Base-by-base conservation (phyloP, 2,113 vertebrate species). In the Perccottus glenii region DNA sequence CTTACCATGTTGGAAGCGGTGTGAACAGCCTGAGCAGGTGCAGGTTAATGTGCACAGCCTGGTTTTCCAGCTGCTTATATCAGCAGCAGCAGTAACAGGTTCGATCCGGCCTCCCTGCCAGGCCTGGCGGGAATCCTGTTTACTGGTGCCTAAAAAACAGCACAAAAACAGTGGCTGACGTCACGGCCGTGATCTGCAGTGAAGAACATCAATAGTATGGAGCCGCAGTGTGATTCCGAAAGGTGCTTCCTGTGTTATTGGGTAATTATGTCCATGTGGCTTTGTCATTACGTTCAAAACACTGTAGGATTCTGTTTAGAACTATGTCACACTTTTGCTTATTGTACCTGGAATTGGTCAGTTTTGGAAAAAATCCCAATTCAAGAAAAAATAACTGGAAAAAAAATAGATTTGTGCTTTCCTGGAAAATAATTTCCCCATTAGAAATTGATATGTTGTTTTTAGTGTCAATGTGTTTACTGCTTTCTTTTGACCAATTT, bases 61-160 rank as follows among this genome's bases (percentile, higher is more conserved):
- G 19, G 77, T 90, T 90, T 55, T 55, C 67, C 72, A 53, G 59
- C 60, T 76, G 56, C 60, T 58, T 58, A 42, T 58, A 86, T 77
- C 81, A 72, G 70, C 75, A 69, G 78, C 61, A 19, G 55, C 43
- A 52, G 44, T 19, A 61, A 51, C 46, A 3, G 7, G 36, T 88
- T 93, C 89, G 83, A 92, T 91, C 77, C 38, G 36, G 63, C 71
- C 87, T 72, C 78, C 87, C 73, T 50, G 59, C 36, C 73, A 64
- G 56, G 76, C 83, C 84, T 70, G 67, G 85, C 75, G 57, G 78
- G 70, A 77, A 80, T 82, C 84, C 83, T 84, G 81, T 88, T 90
- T 85, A 86, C 85, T 70, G 85, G 70, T 70, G 66, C 69, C 70
- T 71, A 2, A 71, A 77, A 75, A 81, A 78, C 58, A 59, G 67